Conservation (phyloP, 30 jellyfish, hydroid and myxozoan species). For the Chrysaora quinquecirrha region DNA sequence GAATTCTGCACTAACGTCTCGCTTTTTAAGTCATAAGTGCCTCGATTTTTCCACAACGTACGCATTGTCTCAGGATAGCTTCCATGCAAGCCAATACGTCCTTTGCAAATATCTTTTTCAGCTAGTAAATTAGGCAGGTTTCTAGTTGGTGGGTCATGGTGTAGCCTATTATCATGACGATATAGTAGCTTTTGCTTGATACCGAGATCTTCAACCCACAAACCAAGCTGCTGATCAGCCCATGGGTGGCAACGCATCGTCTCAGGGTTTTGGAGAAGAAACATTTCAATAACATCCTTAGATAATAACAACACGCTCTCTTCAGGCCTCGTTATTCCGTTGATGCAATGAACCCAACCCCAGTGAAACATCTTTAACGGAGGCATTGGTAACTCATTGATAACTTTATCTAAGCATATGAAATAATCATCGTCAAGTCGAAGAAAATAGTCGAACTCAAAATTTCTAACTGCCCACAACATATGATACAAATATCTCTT, state of each 20-base stretch:
- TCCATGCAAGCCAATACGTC: slow-evolving; percentile 82
- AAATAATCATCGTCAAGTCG: slow-evolving; percentile 64
- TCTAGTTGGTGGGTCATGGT: slow-evolving; percentile 57
- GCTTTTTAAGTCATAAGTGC: not conserved
- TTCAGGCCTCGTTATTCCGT: slow-evolving; percentile 63
- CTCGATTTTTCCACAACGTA: slow-evolving; percentile 64
- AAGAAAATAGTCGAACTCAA: slow-evolving; percentile 53
- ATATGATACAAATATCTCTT: slow-evolving; percentile 53
- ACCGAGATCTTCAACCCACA: slow-evolving; percentile 46
- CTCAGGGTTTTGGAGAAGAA: slow-evolving; percentile 47
- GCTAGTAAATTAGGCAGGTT: slow-evolving; percentile 13
- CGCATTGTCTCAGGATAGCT: slow-evolving; percentile 75
- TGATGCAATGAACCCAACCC: slow-evolving; percentile 74
- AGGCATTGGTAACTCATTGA: slow-evolving; percentile 62
- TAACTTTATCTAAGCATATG: slow-evolving; percentile 49
- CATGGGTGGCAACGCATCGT: slow-evolving; percentile 60
- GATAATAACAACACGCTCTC: slow-evolving; percentile 56
- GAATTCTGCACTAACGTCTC: not conserved
- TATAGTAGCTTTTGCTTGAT: not conserved
- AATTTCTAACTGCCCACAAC: slow-evolving; percentile 60
- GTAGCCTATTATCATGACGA: slow-evolving; percentile 58
- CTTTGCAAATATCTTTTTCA: slow-evolving; percentile 47
- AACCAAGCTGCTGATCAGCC: slow-evolving; percentile 68
- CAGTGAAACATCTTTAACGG: slow-evolving; percentile 53
- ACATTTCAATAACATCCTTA: slow-evolving; percentile 30